Evolutionary conservation across 2,113 vertebrate species (phyloP).

Genomic region (Drymodes brunneopygia): DNA sequence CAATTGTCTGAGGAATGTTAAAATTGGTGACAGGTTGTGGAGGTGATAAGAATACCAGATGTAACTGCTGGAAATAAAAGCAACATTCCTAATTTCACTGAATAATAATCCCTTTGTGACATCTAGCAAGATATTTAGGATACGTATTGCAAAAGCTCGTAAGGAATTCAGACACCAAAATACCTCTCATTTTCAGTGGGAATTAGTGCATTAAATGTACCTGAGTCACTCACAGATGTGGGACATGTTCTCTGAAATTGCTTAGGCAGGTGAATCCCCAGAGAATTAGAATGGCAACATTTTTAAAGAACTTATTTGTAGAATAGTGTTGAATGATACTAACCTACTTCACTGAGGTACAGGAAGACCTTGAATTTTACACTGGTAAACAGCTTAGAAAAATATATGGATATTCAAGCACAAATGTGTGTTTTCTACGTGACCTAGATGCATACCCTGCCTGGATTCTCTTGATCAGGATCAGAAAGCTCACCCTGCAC

Average conservation of each 20-base stretch:
- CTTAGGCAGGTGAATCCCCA: background rate
- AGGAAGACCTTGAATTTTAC: background rate
- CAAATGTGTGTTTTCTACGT: background rate
- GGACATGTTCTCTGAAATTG: background rate
- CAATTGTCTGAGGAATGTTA: background rate
- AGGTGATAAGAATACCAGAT: background rate
- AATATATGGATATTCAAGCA: background rate
- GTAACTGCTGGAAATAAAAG: background rate
- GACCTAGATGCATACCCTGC: background rate
- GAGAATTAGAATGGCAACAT: background rate
- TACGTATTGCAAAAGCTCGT: background rate
- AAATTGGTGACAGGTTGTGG: background rate
- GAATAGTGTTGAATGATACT: background rate
- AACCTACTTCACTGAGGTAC: background rate
- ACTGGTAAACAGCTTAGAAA: background rate
- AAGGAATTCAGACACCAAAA: background rate
- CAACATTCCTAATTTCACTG: background rate
- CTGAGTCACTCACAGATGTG: background rate
- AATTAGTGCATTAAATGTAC: background rate
- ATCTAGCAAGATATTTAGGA: background rate
- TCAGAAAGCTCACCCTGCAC: background rate
- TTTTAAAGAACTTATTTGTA: background rate
- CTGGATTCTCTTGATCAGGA: background rate
- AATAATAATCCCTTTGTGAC: background rate
- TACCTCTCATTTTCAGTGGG: background rate